Evolutionary conservation across 2,797 vertebrate genomes (phyloP).

Genomic region (Carapus acus): DNA sequence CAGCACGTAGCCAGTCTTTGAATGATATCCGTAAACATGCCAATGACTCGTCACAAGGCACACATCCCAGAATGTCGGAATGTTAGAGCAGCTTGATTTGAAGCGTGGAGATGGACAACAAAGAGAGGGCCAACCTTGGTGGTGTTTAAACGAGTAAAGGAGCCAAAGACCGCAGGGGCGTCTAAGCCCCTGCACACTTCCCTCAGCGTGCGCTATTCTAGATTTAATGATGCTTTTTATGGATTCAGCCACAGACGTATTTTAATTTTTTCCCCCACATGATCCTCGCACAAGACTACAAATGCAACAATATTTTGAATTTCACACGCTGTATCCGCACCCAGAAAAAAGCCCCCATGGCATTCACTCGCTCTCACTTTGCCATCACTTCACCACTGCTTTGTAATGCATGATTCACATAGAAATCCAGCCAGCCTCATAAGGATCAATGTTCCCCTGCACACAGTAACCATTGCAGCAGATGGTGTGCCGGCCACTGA

Average conservation of each 20-base stretch:
- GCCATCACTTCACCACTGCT: slow-evolving; percentile 13
- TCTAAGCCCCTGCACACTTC: slow-evolving; percentile 34
- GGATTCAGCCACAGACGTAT: slow-evolving; percentile 10
- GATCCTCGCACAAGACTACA: too few relatives aligned
- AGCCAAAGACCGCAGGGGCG: slow-evolving; percentile 24
- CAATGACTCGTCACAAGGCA: too few relatives aligned
- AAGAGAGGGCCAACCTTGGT: too few relatives aligned
- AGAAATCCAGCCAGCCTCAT: slow-evolving; percentile 37
- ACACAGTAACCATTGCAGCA: slow-evolving; percentile 49
- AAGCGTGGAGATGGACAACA: slow-evolving; percentile 49
- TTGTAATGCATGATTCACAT: slow-evolving; percentile 22
- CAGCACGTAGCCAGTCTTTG: too few relatives aligned
- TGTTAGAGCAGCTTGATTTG: slow-evolving; percentile 41
- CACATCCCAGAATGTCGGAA: slow-evolving; percentile 27
- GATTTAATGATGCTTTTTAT: slow-evolving; percentile 45
- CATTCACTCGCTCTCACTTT: slow-evolving; percentile 8
- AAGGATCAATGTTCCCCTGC: slow-evolving; percentile 47
- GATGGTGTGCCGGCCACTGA: slow-evolving; percentile 62
- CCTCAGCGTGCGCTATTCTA: slow-evolving; percentile 36
- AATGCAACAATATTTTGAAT: too few relatives aligned
- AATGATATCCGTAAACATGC: too few relatives aligned
- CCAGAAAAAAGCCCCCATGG: too few relatives aligned
- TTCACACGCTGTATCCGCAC: too few relatives aligned
- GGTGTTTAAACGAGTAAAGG: slow-evolving; percentile 36
- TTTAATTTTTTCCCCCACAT: too few relatives aligned